Base-by-base conservation (phyloP, 2,113 vertebrate genomes). In the Telmatochromis bifrenatus region DNA sequence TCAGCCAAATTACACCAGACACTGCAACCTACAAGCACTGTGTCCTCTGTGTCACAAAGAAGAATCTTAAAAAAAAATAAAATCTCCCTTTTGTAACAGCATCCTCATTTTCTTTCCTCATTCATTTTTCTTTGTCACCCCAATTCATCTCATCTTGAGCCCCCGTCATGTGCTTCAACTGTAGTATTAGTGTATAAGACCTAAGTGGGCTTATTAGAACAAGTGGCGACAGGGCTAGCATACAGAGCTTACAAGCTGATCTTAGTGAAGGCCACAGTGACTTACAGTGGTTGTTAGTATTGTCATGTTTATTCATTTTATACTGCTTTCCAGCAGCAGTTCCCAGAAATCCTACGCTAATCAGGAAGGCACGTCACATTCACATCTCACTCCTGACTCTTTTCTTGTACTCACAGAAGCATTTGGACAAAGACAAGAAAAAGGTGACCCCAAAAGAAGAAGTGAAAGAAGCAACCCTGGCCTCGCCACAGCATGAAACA, bases 201-300 rank as follows among this genome's bases (percentile, higher is more conserved):
- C 91, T 94, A 95, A 96, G 88, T 88, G 91, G 83, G 88, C 93
- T 96, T 92, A 95, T 96, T 96, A 96, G 95, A 96, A 93, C 93
- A 93, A 92, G 89, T 91, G 88, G 92, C 83, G 93, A 88, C 90
- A 89, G 87, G 84, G 87, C 88, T 82, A 89, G 65, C 86, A 92
- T 87, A 84, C 37, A 83, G 87, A 73, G 84, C 54, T 86, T 85
- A 77, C 75, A 49, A 87, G 68, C 70, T 80, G 87, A 86, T 88
- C 85, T 81, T 81, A 88, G 70, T 87, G 81, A 68, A 94, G 81
- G 87, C 88, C 92, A 91, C 70, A 93, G 85, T 93, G 91, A 94
- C 86, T 93, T 89, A 79, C 80, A 79, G 77, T 82, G 42, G 73
- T 79, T 75, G 65, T 79, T 82, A 80, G 84, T 79, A 87, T 91